Evolutionary conservation across 2,888 invertebrate genomes (phyloP).

Genomic region (Bursaphelenchus okinawaensis): DNA sequence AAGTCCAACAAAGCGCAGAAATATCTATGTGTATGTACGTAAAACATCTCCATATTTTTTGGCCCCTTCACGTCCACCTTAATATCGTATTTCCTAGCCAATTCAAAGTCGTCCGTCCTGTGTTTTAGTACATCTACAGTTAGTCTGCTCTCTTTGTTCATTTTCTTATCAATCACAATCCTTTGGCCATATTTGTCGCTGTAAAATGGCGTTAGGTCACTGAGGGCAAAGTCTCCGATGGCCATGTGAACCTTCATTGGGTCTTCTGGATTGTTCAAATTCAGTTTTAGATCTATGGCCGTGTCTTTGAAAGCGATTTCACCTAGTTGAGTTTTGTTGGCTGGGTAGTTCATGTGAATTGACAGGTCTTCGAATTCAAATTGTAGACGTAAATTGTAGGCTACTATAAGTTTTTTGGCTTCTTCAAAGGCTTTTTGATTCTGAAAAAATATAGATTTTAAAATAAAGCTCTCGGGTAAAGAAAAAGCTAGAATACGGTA

Average conservation of each 20-base stretch:
- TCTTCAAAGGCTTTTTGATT: neutral
- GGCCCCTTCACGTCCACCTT: constrained; percentile 72
- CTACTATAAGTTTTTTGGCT: neutral
- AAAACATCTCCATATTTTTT: constrained; percentile 62
- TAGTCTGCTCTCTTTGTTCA: constrained; percentile 9
- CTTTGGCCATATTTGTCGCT: constrained; percentile 69
- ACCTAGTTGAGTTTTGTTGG: constrained; percentile 38
- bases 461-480: neutral
- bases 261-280: constrained; percentile 24
- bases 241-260: constrained; percentile 34
- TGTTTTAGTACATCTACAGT: constrained; percentile 32
- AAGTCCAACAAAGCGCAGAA: constrained; percentile 81
- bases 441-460: neutral
- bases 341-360: constrained; percentile 46
- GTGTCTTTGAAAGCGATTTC: constrained; percentile 28
- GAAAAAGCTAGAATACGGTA: no score
- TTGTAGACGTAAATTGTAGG: constrained; percentile 15
- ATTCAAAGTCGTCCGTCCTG: constrained; percentile 61
- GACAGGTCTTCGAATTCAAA: constrained; percentile 19
- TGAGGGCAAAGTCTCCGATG: constrained; percentile 33
- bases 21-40: constrained; percentile 68
- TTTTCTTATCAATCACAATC: constrained; percentile 6
- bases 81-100: constrained; percentile 66
- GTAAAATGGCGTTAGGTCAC: constrained; percentile 42
- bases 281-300: constrained; percentile 31